These are phyloP conservation scores for Zaprionus lachaisei DNA, from an alignment of 1,140 invertebrate genomes.

Conservation along the genomic window DNA sequence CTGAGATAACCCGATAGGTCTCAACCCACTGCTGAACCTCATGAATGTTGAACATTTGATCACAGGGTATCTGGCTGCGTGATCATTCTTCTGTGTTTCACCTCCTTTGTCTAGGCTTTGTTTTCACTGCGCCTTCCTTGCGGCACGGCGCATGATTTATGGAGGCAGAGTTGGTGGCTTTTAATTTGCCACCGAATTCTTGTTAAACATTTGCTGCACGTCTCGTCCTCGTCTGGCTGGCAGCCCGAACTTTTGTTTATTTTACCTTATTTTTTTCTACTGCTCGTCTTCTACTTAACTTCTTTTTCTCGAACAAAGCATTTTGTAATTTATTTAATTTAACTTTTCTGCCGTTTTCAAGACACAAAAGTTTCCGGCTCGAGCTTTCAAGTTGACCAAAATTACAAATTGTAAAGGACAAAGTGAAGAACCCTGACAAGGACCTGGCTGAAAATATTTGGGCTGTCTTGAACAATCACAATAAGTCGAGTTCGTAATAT, in stretches of 20 bases:
- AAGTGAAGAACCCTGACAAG: constrained; percentile 18
- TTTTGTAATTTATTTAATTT: constrained; percentile 81
- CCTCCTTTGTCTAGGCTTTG: constrained; percentile 62
- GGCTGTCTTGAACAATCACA: background rate
- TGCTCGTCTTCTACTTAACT: constrained; percentile 24
- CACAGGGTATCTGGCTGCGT: constrained; percentile 20
- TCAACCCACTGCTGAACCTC: too few species aligned
- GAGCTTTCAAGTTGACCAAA: constrained; percentile 60
- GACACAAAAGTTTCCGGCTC: constrained; percentile 57
- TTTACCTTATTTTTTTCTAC: constrained; percentile 35
- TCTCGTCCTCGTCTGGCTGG: constrained; percentile 50
- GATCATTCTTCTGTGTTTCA: constrained; percentile 57
- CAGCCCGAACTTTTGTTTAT: constrained; percentile 68
- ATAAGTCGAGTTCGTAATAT: background rate
- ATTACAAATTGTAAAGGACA: constrained; percentile 62
- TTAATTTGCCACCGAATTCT: constrained; percentile 71
- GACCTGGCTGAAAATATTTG: constrained; percentile 20
- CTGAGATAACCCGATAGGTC: constrained; percentile 5
- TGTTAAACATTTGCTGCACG: constrained; percentile 53
- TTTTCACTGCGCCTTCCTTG: background rate
- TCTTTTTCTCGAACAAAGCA: constrained; percentile 73
- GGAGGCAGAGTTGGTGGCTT: constrained; percentile 66
- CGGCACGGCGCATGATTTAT: constrained; percentile 64
- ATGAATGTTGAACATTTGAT: background rate
- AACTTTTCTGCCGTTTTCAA: constrained; percentile 58